These are phyloP conservation scores for Brotula barbata DNA, from an alignment of 2,797 vertebrate species.

Conservation along the genomic window DNA sequence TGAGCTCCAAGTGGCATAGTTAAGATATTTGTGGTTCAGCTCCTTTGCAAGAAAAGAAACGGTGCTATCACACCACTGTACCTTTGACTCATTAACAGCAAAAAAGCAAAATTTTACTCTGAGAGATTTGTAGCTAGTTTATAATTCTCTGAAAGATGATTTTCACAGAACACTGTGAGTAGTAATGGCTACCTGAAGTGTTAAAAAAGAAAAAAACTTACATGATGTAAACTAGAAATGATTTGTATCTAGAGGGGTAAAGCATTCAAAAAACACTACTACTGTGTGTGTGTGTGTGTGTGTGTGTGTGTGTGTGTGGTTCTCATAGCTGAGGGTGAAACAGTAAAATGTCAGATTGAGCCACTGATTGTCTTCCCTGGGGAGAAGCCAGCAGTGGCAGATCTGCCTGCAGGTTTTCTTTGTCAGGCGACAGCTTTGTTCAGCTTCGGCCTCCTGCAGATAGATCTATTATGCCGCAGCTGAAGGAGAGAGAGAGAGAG, in stretches of 20 bases:
- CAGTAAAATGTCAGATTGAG: conserved; percentile 52
- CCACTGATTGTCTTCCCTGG: conserved; percentile 46
- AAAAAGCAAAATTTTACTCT: neutral
- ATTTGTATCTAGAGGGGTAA: conserved; percentile 23
- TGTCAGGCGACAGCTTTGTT: conserved; percentile 65
- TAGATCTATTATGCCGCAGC: conserved; percentile 49
- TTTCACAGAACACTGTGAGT: neutral
- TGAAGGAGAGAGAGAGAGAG: conserved; percentile 13
- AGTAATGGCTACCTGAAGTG: neutral
- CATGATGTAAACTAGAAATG: conserved; percentile 8
- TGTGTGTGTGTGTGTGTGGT: conserved; percentile 24
- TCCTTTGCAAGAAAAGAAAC: conserved; percentile 21
- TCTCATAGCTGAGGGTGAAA: conserved; percentile 41
- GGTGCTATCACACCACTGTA: conserved; percentile 1
- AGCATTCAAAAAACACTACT: conserved; percentile 32
- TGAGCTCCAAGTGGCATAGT: conserved; percentile 27
- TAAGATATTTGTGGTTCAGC: conserved; percentile 42
- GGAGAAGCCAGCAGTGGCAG: conserved; percentile 49
- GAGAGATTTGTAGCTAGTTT: conserved; percentile 11
- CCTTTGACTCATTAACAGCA: conserved; percentile 11
- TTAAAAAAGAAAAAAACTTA: neutral
- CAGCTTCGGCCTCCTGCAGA: conserved; percentile 50
- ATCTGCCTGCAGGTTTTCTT: conserved; percentile 54
- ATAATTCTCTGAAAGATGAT: conserved; percentile 12
- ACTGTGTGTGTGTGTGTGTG: conserved; percentile 13